phyloP scores from a whole-genome alignment of 1,140 invertebrate species.

The Aphelenchoides besseyi region DNA sequence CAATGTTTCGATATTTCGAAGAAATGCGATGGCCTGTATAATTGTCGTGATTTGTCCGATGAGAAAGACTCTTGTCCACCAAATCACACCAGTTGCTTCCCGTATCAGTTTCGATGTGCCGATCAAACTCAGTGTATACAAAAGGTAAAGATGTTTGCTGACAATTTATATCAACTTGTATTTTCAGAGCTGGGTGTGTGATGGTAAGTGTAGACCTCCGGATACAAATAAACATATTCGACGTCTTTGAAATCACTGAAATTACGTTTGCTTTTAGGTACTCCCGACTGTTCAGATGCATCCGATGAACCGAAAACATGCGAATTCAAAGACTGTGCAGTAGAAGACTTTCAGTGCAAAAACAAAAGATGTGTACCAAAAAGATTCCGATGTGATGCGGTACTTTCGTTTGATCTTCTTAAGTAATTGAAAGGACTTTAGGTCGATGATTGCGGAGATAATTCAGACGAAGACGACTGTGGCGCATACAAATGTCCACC shows the following conservation, averaged over 20 bases:
- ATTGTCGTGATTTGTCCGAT: slow-evolving; percentile 81
- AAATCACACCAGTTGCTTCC: slow-evolving; percentile 70
- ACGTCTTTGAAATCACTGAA: slow-evolving; percentile 30
- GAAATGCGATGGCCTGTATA: slow-evolving; percentile 81
- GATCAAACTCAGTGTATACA: slow-evolving; percentile 80
- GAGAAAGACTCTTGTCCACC: slow-evolving; percentile 73
- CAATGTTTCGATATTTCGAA: slow-evolving; percentile 78
- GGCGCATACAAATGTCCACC: slow-evolving; percentile 80
- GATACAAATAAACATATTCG: background rate
- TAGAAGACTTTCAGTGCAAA: slow-evolving; percentile 78
- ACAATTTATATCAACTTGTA: slow-evolving; percentile 3
- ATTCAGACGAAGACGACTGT: slow-evolving; percentile 80
- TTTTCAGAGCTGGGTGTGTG: slow-evolving; percentile 72
- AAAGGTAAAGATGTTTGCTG: slow-evolving; percentile 39
- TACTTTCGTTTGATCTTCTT: slow-evolving; percentile 14
- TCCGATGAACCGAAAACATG: slow-evolving; percentile 78
- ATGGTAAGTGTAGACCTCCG: no score
- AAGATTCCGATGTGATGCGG: slow-evolving; percentile 65
- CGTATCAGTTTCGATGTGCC: slow-evolving; percentile 84
- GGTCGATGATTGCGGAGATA: slow-evolving; percentile 62
- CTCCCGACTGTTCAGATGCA: slow-evolving; percentile 69
- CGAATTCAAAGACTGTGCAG: slow-evolving; percentile 82
- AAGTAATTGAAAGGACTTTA: slow-evolving; percentile 66
- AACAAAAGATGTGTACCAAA: slow-evolving; percentile 86
- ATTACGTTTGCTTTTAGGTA: no score